Evolutionary conservation across 2,113 vertebrate genomes (phyloP), one percentile per base, ranked within the genome.

Genomic region (Dipodomys merriami): DNA sequence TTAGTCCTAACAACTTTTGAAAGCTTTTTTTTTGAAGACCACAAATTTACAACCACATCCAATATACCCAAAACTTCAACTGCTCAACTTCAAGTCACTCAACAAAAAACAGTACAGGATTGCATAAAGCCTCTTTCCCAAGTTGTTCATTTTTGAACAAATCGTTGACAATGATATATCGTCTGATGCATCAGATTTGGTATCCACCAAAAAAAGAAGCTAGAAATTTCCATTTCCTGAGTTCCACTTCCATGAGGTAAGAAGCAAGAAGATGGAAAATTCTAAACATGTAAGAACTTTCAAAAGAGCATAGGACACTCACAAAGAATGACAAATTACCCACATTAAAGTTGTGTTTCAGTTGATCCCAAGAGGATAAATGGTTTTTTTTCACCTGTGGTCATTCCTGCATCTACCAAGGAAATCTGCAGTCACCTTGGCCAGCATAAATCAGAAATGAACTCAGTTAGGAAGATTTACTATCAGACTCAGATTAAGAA

Each of bases 241-340:
- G 13, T 77, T 91, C 44, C 85, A 46, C 83, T 88, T 88, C 39
- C 13, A 27, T 73, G 80, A 83, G n/a, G 22, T 7, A 82, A 91
- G 76, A 78, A 85, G 67, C 20, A 57, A 88, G 69, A 90, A 46
- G 44, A 18, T 69, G 44, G 64, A 88, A 77, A 49, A 88, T 4
- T 15, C 16, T 27, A 39, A 84, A 95, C 12, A 15, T 62, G 29
- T 35, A 90, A 53, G 33, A 2, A 4, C 65, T 87, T 86, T 78
- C 22, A 69, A 77, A 57, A 90, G 88, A 39, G 3, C 65, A 4
- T 27, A 57, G 15, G 72, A 65, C 30, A 30, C 25, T 33, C 39
- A 39, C 25, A 57, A 76, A 81, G 79, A 86, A 88, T 12, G n/a
- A 60, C 19, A 84, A 65, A 15, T 25, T 83, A 3, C 23, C 19